Evolutionary conservation across 1,140 invertebrate species (phyloP), one percentile per base, ranked within the genome.

Genomic region (Drosophila bocqueti): DNA sequence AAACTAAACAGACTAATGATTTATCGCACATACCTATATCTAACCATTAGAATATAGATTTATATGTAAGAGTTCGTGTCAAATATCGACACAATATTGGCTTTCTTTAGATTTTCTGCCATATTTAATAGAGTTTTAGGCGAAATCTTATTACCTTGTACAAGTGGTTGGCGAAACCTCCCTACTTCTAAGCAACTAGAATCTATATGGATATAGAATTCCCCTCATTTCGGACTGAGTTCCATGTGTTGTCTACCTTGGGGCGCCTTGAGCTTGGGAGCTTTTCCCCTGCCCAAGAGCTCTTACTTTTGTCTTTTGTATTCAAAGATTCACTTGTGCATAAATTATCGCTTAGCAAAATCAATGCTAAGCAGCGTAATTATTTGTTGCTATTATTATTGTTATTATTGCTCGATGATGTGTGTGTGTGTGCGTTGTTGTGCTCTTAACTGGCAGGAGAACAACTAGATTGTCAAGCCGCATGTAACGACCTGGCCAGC

Each of bases 401-500:
- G 16, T 36, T 59, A 9, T 31, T 16, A 42, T 54, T 26, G 21
- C 11, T 13, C 24, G 38, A n/a, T 29, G 18, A 61, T 38, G 34
- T 36, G 2, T 36, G 34, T 36, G 34, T 36, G n/a, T 24, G 24
- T 24, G 24, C 21, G 21, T 21, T 4, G 18, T n/a, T 26, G 18
- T 21, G 62, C 15, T 61, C 57, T 36, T 13, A 43, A 64, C 40
- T 63, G 63, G 36, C 63, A 45, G 18, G 21, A 36, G 31, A 46
- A 63, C 24, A 47, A 67, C 40, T 64, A 8, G 43, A 67, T 67
- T 67, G 64, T 6, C 64, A 15, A 38, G 58, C 15, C 5, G 64
- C 64, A 36, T 66, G 67, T 71, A 50, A 54, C 66, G 62, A 69
- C 47, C 49, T 29, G 29, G 45, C 15, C 36, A 45, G 36, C 21